Percentiles rank a stretch among this genome's conserved stretches.
These are phyloP conservation scores for Drosophila sproati DNA, from an alignment of 1,140 invertebrate species.

Conservation along the genomic window DNA sequence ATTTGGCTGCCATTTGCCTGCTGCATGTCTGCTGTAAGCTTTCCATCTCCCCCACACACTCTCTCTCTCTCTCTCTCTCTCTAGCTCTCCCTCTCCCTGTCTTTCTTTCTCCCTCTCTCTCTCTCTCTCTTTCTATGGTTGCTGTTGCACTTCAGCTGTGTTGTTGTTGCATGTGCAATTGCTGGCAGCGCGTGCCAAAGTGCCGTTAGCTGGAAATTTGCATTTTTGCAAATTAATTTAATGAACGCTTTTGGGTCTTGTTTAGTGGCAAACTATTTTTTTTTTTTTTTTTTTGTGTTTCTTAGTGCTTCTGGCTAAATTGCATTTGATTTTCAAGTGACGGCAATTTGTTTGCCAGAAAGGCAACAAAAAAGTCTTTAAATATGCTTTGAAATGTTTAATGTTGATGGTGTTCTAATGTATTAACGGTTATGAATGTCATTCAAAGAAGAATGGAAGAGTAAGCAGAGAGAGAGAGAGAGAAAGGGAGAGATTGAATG, in stretches of 20 bases:
- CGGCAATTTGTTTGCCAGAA: conserved; percentile 26
- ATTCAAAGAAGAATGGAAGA: too few species aligned
- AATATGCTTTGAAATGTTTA: not conserved
- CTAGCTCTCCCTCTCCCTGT: not conserved
- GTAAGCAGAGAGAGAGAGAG: too few species aligned
- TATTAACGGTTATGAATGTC: too few species aligned
- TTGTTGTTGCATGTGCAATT: conserved; percentile 28
- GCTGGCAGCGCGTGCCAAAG: conserved; percentile 73
- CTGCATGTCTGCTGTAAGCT: conserved; percentile 43
- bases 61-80: not conserved
- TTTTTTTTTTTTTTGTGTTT: conserved; percentile 7
- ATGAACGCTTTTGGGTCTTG: conserved; percentile 74
- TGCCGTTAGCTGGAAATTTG: conserved; percentile 75
- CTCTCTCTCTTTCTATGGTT: conserved; percentile 23
- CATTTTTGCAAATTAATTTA: conserved; percentile 83
- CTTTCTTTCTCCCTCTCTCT: conserved; percentile 7
- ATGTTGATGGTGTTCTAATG: too few species aligned
- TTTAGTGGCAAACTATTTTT: conserved; percentile 61
- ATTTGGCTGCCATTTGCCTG: conserved; percentile 73
- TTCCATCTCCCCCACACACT: conserved; percentile 3
- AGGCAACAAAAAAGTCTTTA: not conserved
- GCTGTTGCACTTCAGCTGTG: conserved; percentile 16
- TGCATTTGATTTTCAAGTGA: conserved; percentile 53
- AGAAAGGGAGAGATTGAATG: too few species aligned
- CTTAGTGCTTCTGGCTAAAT: conserved; percentile 52